phyloP scores from a whole-genome alignment of 2,888 invertebrate species.

The Cantharis lateralis region DNA sequence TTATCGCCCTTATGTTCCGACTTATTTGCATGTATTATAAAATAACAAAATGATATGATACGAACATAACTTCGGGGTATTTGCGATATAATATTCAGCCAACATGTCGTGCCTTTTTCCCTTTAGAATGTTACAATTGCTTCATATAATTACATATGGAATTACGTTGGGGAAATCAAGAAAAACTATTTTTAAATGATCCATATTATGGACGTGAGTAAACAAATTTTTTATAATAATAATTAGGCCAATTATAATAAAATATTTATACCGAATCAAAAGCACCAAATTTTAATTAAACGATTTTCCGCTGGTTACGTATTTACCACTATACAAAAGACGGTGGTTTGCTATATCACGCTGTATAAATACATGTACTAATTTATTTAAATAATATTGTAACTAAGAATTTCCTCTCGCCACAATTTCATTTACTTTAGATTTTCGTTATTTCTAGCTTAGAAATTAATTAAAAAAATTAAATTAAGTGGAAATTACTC shows the following conservation, averaged over 20 bases:
- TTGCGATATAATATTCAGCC: background rate
- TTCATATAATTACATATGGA: background rate
- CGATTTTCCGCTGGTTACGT: background rate
- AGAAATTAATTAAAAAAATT: background rate
- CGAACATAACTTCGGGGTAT: background rate
- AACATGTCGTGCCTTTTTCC: background rate
- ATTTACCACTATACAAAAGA: background rate
- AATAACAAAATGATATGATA: background rate
- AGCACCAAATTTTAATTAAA: background rate
- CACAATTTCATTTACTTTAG: background rate
- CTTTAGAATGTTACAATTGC: background rate
- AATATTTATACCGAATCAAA: background rate
- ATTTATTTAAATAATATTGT: background rate
- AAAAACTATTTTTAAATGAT: background rate
- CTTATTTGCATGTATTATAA: background rate
- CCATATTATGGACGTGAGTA: background rate
- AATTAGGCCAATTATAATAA: background rate
- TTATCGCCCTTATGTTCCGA: background rate
- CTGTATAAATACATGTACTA: background rate
- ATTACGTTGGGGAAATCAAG: background rate
- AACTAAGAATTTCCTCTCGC: background rate
- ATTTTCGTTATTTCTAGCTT: background rate
- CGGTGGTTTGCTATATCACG: background rate
- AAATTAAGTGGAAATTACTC: background rate
- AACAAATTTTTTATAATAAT: background rate